Evolutionary conservation across 37 sponge, comb jelly and placozoan species (phyloP), one percentile per base, ranked within the genome.

Genomic region (Chondrosia reniformis): DNA sequence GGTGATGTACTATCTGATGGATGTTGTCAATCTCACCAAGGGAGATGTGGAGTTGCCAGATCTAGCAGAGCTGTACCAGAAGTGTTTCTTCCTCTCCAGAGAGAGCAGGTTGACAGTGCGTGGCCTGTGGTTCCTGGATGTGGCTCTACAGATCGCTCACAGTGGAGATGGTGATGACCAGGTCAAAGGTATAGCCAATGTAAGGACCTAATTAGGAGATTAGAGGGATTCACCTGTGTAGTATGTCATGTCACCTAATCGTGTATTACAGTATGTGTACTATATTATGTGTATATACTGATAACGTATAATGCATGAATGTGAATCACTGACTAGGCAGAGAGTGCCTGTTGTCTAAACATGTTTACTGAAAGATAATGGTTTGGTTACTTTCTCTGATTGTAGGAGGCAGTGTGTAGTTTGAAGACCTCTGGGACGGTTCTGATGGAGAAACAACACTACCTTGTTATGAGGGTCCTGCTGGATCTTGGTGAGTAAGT

Each of bases 1-100:
- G 72, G 42, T 69, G 72, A 69, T 69, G 72, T 69, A 69, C 36
- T 69, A 69, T 40, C 41, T 69, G 22, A 43, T 43, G 39, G 72
- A 69, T 69, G 72, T 69, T 2, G 42, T 69, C 44, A 9, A 34
- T 39, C 37, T 40, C 72, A 69, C 39, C 24, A n/a, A 13, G 15
- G n/a, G 3, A 17, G 44, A 39, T 21, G 72, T 7, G 72, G 41
- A 69, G 41, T 21, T 43, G 72, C 37, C 39, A 34, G 72, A 69
- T 6, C 72, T 69, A 17, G 72, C 43, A 40, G 72, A 21, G 37
- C 39, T 41, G 44, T 69, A 69, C 22, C 72, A 69, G 44, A 25
- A 38, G 44, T 40, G 37, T 39, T 69, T 69, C 43, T 19, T 39
- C 44, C 41, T 69, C 1, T n/a, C 22, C n/a, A 21, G n/a, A 38